These are phyloP conservation scores for Epinephelus fuscoguttatus DNA, from an alignment of 2,113 vertebrate genomes.

Conservation along the genomic window DNA sequence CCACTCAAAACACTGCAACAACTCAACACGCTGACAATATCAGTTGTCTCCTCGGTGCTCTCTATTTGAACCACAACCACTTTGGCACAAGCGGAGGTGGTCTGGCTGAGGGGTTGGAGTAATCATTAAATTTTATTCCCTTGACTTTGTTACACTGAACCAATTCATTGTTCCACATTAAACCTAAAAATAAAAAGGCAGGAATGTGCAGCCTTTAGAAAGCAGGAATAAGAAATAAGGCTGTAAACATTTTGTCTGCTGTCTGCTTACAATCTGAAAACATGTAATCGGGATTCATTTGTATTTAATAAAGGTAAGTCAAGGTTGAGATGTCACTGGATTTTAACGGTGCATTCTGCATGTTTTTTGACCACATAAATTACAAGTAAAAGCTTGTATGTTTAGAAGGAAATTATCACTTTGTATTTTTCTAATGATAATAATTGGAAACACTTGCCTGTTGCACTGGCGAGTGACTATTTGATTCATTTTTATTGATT, in stretches of 20 bases:
- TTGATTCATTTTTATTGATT: slow-evolving; percentile 35
- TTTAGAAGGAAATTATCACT: slow-evolving; percentile 6
- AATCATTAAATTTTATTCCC: slow-evolving; percentile 53
- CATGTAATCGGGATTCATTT: slow-evolving; percentile 10
- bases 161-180: slow-evolving; percentile 32
- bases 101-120: slow-evolving; percentile 45
- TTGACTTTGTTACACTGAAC: slow-evolving; percentile 46
- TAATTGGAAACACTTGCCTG: background rate
- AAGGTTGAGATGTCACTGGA: background rate
- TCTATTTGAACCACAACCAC: slow-evolving; percentile 66
- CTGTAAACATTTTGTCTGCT: background rate
- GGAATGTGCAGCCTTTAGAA: background rate
- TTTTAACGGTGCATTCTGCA: slow-evolving; percentile 4
- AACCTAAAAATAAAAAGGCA: slow-evolving; percentile 1
- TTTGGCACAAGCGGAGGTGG: slow-evolving; percentile 61
- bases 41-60: slow-evolving; percentile 72
- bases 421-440: background rate
- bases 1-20: slow-evolving; percentile 73
- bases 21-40: slow-evolving; percentile 77
- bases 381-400: background rate
- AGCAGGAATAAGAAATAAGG: background rate
- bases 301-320: slow-evolving; percentile 20
- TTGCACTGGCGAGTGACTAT: background rate
- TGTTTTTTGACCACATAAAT: background rate
- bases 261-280: background rate